These are phyloP conservation scores for Globodera ellingtonae DNA, from an alignment of 1,140 invertebrate species.

Conservation along the genomic window DNA sequence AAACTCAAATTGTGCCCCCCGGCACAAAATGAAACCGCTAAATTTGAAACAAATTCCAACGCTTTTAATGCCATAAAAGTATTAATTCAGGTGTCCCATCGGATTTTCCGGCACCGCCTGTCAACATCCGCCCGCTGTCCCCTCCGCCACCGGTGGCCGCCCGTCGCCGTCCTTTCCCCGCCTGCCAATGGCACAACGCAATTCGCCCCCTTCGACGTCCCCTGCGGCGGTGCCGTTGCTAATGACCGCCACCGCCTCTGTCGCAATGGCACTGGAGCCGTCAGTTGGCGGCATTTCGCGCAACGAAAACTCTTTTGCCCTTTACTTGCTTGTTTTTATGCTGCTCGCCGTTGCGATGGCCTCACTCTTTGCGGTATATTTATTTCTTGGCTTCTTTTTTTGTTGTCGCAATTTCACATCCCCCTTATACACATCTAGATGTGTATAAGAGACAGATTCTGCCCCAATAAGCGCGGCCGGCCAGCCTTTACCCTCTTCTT, in stretches of 20 bases:
- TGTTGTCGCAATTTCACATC: neutral
- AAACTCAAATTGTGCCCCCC: too few species aligned
- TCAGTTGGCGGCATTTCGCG: constrained; percentile 5
- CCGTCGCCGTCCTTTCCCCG: neutral
- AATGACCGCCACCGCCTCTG: neutral
- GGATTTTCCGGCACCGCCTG: neutral
- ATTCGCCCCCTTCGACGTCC: neutral
- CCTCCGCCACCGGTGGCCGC: neutral
- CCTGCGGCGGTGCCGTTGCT: neutral
- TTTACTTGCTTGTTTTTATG: constrained; percentile 24
- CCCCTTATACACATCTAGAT: too few species aligned
- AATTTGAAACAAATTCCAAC: too few species aligned
- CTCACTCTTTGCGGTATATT: constrained; percentile 7
- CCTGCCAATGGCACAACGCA: neutral
- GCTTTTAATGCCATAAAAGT: too few species aligned
- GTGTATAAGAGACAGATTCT: too few species aligned
- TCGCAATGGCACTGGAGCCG: neutral
- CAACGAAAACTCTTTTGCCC: constrained; percentile 21
- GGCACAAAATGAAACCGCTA: too few species aligned
- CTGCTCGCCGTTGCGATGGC: constrained; percentile 12
- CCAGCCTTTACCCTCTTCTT: neutral
- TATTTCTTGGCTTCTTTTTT: neutral
- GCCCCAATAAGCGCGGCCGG: too few species aligned
- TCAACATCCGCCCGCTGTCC: neutral
- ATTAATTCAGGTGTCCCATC: neutral